phyloP scores from a whole-genome alignment of 2,113 vertebrate species.

The Gracilinanus agilis region DNA sequence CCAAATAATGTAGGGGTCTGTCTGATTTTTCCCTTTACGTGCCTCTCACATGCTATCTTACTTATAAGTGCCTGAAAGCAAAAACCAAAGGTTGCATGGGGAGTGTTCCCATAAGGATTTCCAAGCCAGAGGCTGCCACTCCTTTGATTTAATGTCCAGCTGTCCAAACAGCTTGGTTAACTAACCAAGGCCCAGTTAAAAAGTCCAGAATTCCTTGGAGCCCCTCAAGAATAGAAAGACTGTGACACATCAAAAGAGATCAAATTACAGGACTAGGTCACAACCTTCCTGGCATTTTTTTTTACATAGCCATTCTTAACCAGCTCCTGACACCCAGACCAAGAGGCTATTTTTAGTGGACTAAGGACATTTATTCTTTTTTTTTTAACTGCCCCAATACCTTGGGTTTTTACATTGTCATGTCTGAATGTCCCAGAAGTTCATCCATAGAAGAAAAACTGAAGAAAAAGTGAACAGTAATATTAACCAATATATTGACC shows the following conservation, averaged over 20 bases:
- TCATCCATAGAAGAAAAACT: neutral
- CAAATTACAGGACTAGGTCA: neutral
- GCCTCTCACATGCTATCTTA: neutral
- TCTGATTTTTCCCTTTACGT: neutral
- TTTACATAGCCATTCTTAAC: neutral
- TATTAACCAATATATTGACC: neutral
- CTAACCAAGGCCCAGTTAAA: neutral
- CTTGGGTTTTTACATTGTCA: neutral
- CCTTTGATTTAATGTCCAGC: neutral
- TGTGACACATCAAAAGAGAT: neutral
- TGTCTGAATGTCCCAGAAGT: neutral
- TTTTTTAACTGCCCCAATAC: neutral
- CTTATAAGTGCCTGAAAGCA: neutral
- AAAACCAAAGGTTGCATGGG: neutral
- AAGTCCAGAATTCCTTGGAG: neutral
- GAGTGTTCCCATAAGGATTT: neutral
- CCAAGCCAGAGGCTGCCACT: neutral
- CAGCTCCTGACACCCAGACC: neutral
- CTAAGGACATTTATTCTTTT: neutral
- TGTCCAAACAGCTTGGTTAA: neutral
- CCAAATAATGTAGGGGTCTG: neutral
- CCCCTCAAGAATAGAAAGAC: conserved; percentile 1
- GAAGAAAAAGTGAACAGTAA: neutral
- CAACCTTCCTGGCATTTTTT: neutral
- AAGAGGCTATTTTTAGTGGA: neutral